phyloP scores from a whole-genome alignment of 2,888 invertebrate species.

The Dolichopus griseipennis region DNA sequence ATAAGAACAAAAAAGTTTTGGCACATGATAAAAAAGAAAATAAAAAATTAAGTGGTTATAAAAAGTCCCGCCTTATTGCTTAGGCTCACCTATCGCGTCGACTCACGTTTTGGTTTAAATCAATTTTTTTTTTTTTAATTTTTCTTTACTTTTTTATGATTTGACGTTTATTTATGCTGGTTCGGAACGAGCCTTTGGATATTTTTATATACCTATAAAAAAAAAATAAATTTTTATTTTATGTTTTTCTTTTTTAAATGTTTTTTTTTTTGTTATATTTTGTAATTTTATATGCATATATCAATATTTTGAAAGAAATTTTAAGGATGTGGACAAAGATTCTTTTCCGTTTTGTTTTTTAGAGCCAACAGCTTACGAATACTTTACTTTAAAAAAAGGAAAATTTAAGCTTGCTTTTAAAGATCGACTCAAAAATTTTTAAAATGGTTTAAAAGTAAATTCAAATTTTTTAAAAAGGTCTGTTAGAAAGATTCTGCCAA shows the following conservation, averaged over 20 bases:
- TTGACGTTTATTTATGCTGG: not conserved
- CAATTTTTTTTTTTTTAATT: not conserved
- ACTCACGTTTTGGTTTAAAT: slow-evolving; percentile 17
- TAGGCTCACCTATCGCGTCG: slow-evolving; percentile 22
- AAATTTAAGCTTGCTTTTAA: no score
- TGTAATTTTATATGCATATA: no score
- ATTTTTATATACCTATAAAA: not conserved
- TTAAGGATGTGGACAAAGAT: no score
- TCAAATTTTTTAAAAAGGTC: no score
- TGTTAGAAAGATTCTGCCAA: no score
- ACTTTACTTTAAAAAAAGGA: no score
- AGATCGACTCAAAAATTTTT: no score
- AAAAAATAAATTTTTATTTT: slow-evolving; percentile 7
- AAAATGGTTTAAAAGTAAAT: no score
- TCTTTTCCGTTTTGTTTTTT: no score
- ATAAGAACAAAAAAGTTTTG: not conserved
- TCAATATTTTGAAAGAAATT: no score
- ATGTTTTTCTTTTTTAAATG: not conserved
- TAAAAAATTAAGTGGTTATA: slow-evolving; percentile 14
- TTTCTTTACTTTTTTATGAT: not conserved
- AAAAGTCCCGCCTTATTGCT: slow-evolving; percentile 21
- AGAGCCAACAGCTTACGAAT: no score
- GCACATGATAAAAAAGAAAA: not conserved
- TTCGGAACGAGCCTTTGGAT: not conserved
- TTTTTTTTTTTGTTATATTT: not conserved